Evolutionary conservation across 2,888 invertebrate genomes (phyloP).

Genomic region (Cephus pulcher): DNA sequence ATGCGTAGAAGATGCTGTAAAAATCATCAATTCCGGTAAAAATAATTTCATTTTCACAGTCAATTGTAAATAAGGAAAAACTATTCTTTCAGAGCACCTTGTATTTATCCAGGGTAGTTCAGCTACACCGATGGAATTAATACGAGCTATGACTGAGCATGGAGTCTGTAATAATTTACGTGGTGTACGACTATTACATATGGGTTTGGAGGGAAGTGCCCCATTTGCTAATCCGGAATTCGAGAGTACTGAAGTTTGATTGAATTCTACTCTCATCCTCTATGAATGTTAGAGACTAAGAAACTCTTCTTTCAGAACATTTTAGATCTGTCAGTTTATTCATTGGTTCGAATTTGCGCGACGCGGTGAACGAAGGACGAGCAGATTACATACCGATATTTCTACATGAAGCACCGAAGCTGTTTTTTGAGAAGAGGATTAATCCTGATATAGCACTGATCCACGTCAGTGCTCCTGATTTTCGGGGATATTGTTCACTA

Average conservation of each 20-base stretch:
- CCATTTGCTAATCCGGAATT: constrained; percentile 70
- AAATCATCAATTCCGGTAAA: constrained; percentile 55
- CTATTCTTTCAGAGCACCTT: constrained; percentile 66
- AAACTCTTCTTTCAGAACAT: constrained; percentile 63
- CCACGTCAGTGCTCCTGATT: constrained; percentile 71
- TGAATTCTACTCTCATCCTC: background rate
- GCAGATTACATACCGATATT: constrained; percentile 74
- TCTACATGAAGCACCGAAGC: constrained; percentile 71
- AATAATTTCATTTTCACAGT: background rate
- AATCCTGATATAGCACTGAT: constrained; percentile 70
- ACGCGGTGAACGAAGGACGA: constrained; percentile 70
- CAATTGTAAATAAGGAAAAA: background rate
- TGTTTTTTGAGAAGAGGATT: constrained; percentile 71
- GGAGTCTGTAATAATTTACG: constrained; percentile 68
- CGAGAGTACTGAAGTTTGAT: constrained; percentile 62
- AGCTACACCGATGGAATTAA: constrained; percentile 72
- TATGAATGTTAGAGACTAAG: background rate
- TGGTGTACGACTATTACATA: constrained; percentile 70
- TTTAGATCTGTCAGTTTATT: constrained; percentile 73
- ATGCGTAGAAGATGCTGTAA: constrained; percentile 57
- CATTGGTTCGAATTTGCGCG: constrained; percentile 70
- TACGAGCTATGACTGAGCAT: constrained; percentile 70
- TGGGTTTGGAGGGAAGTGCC: constrained; percentile 72
- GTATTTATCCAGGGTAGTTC: constrained; percentile 74
- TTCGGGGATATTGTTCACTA: constrained; percentile 73